Percentiles rank a stretch among this genome's conserved stretches.
These are phyloP conservation scores for Cyclophora punctaria DNA, from an alignment of 2,888 invertebrate species.

Conservation along the genomic window DNA sequence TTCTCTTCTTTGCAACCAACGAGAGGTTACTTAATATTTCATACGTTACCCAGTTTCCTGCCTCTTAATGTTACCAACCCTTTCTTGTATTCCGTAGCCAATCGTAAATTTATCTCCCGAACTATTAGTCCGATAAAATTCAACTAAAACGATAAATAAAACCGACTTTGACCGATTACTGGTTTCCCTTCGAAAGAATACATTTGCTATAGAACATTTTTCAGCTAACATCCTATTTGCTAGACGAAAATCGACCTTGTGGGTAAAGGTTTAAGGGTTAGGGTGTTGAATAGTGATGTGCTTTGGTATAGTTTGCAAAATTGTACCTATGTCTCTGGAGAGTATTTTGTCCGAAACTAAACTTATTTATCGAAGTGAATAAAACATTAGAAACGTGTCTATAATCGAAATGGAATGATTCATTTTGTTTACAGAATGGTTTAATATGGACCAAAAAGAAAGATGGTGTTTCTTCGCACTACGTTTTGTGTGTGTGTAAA, in stretches of 20 bases:
- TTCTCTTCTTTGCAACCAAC: neutral
- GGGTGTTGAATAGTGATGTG: neutral
- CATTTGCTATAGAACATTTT: conserved; percentile 20
- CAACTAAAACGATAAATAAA: conserved; percentile 74
- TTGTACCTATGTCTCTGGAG: conserved; percentile 69
- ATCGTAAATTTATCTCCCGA: conserved; percentile 70
- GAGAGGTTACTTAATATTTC: conserved; percentile 12
- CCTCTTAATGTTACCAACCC: conserved; percentile 38
- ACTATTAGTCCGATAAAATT: conserved; percentile 75
- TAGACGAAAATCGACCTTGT: conserved; percentile 4
- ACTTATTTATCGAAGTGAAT: conserved; percentile 69
- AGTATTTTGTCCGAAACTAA: conserved; percentile 69
- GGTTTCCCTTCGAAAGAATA: conserved; percentile 65
- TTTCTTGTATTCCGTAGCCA: conserved; percentile 57
- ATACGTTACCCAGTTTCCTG: conserved; percentile 3
- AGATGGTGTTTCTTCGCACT: too few species aligned
- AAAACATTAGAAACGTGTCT: conserved; percentile 56
- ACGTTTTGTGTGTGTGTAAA: too few species aligned
- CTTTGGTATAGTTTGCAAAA: conserved; percentile 25
- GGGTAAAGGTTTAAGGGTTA: neutral
- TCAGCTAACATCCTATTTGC: neutral
- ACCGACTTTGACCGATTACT: conserved; percentile 70
- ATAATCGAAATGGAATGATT: conserved; percentile 52
- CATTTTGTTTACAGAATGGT: conserved; percentile 30
- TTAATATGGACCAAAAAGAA: too few species aligned